Base-by-base conservation (phyloP, 2,113 vertebrate species). In the Girardinichthys multiradiatus region DNA sequence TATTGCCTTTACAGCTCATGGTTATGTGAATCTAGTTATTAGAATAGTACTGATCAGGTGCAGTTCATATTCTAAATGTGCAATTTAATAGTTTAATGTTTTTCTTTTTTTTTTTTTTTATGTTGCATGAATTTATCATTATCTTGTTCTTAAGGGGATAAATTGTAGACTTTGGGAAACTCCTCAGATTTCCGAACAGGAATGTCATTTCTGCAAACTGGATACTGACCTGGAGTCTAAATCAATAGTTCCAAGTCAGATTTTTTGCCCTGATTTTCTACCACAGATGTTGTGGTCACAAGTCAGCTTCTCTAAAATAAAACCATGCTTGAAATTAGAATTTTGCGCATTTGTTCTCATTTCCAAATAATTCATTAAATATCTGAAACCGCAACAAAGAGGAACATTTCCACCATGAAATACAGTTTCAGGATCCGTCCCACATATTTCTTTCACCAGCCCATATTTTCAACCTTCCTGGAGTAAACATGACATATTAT, bases 231-330 rank as follows among this genome's bases (percentile, higher is more conserved):
- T 2, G 42, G 42, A 45, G 42, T 45, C 42, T 17, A 45, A 45
- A 54, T 24, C 58, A 28, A 30, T 17, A 17, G 58, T 28, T 39
- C n/a, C 37, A 45, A 28, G 26, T 30, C 64, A 31, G 29, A 61
- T 29, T 59, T 65, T 39, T 39, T n/a, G 24, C 65, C 33, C 33
- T 4, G 59, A 80, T 64, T 68, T 64, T 65, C 7, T 30, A 80
- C 69, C 35, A 2, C 33, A 10, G 13, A 65, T 35, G 63, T 71
- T 81, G 21, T 69, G 73, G 57, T 83, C 72, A 81, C 83, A 79
- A 69, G 70, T 57, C 48, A 29, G 37, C 45, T 3, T 13, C 39
- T 66, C 48, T 57, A 57, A 57, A 67, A 33, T 27, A 51, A 15
- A 48, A 42, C 14, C 14, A 71, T 7, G 63, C 84, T 45, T 77